These are phyloP conservation scores for Agriopis marginaria DNA, from an alignment of 2,888 invertebrate genomes.

Conservation along the genomic window DNA sequence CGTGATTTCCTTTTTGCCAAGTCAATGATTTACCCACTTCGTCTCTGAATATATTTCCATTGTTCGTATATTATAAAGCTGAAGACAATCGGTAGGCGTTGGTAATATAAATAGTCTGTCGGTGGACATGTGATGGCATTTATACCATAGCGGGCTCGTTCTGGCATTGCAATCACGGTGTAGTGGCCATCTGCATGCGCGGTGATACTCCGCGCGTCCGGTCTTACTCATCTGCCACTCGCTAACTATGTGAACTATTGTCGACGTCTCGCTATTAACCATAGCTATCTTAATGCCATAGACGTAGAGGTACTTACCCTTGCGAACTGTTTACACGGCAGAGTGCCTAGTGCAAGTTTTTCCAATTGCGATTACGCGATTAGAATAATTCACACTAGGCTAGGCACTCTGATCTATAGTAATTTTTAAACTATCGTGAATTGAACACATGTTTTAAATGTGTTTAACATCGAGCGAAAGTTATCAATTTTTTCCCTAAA, in stretches of 20 bases:
- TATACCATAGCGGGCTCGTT: slow-evolving; percentile 78
- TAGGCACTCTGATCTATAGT: too few relatives aligned
- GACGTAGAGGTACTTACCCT: slow-evolving; percentile 6
- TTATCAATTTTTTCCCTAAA: too few relatives aligned
- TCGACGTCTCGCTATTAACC: slow-evolving; percentile 58
- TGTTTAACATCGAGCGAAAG: too few relatives aligned
- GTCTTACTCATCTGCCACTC: slow-evolving; percentile 79
- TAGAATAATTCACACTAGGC: too few relatives aligned
- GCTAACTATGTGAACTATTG: slow-evolving; percentile 66
- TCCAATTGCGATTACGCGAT: too few relatives aligned
- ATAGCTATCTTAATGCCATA: slow-evolving; percentile 45
- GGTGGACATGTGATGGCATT: slow-evolving; percentile 79
- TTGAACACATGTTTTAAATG: too few relatives aligned
- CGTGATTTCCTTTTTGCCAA: slow-evolving; percentile 78
- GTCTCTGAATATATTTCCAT: slow-evolving; percentile 71
- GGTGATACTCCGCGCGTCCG: slow-evolving; percentile 74
- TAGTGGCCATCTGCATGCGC: slow-evolving; percentile 77
- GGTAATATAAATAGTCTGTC: slow-evolving; percentile 74
- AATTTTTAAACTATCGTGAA: too few relatives aligned
- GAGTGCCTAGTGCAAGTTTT: neutral
- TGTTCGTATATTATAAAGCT: slow-evolving; percentile 74
- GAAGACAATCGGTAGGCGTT: slow-evolving; percentile 75
- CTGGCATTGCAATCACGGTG: slow-evolving; percentile 80
- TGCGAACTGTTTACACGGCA: slow-evolving; percentile 6
- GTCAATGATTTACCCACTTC: slow-evolving; percentile 63